phyloP scores from a whole-genome alignment of 2,888 invertebrate species.

The Aporophyla lueneburgensis region DNA sequence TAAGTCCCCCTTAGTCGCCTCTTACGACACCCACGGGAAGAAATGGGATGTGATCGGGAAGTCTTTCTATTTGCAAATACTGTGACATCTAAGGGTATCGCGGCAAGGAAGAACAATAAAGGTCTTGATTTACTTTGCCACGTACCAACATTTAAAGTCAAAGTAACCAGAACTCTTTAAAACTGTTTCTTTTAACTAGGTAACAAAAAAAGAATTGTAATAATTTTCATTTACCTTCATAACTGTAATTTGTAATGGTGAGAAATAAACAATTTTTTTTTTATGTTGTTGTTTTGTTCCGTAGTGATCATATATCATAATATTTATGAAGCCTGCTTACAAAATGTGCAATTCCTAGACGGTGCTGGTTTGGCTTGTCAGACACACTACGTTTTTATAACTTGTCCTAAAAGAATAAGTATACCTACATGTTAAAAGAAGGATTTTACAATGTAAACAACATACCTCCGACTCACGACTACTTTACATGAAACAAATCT shows the following conservation, averaged over 20 bases:
- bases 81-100: no score
- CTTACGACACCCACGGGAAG: no score
- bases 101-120: no score
- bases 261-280: no score
- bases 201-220: no score
- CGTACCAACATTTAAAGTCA: neutral
- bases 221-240: no score
- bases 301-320: neutral
- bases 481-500: conserved; percentile 16
- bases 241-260: no score
- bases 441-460: conserved; percentile 13
- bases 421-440: neutral
- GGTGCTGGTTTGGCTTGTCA: neutral
- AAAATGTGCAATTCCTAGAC: neutral
- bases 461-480: neutral
- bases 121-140: neutral
- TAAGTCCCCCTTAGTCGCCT: no score
- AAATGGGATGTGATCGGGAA: no score
- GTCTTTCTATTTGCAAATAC: no score
- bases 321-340: no score
- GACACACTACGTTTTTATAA: neutral
- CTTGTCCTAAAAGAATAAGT: neutral
- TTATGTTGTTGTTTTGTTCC: neutral
- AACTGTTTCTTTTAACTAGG: neutral
- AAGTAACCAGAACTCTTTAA: neutral